phyloP scores from a whole-genome alignment of 2,113 vertebrate species.

The Forbesichthys agassizii region DNA sequence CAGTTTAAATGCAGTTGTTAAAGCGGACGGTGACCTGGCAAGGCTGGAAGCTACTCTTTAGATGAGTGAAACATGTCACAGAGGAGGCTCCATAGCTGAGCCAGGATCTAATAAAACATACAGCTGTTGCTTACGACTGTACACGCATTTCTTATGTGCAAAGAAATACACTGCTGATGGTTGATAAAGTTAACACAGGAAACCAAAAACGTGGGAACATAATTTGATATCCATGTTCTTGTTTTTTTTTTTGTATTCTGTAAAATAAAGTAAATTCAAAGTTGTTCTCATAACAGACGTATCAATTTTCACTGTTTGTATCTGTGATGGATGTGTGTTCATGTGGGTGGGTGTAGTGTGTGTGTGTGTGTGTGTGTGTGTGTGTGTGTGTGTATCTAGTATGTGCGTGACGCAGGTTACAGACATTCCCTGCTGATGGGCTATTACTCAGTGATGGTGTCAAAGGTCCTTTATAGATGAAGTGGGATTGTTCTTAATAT shows the following conservation, averaged over 20 bases:
- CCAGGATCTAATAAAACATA: constrained; percentile 24
- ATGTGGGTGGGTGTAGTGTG: constrained; percentile 17
- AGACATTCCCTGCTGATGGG: constrained; percentile 52
- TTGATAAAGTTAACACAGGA: constrained; percentile 18
- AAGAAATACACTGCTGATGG: constrained; percentile 6
- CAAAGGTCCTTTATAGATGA: constrained; percentile 36
- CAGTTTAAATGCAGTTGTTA: constrained; percentile 46
- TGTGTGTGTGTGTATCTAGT: background rate
- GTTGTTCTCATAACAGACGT: constrained; percentile 51
- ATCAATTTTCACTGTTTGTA: constrained; percentile 66
- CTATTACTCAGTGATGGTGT: constrained; percentile 58
- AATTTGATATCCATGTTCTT: constrained; percentile 40
- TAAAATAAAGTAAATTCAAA: constrained; percentile 26
- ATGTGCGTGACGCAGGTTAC: constrained; percentile 13
- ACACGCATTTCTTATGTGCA: constrained; percentile 8
- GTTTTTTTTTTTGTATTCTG: constrained; percentile 39
- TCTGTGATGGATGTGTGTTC: constrained; percentile 68
- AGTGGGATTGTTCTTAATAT: constrained; percentile 46
- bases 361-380: constrained; percentile 21
- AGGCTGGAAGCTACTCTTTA: constrained; percentile 34
- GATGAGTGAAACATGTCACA: constrained; percentile 50
- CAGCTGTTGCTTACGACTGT: constrained; percentile 26
- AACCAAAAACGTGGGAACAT: constrained; percentile 30
- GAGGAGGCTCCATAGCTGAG: constrained; percentile 42
- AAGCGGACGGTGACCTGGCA: constrained; percentile 32